Evolutionary conservation across 64 coral and sea anemone genomes (phyloP).

Genomic region (Acropora tenuis): DNA sequence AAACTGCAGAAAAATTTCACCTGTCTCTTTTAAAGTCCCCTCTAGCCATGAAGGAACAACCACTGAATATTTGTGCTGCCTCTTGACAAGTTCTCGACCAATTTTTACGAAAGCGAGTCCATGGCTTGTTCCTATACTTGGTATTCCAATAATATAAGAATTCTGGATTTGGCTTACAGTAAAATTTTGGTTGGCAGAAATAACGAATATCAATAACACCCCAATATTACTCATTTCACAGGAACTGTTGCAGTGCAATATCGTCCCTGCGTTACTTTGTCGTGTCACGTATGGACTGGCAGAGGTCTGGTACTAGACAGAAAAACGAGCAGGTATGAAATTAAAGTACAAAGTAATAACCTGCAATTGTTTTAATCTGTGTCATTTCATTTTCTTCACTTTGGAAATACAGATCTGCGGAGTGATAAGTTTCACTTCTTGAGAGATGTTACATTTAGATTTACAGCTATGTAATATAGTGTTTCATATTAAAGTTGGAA

Average conservation of each 20-base stretch:
- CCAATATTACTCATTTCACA: not conserved
- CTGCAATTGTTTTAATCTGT: no score
- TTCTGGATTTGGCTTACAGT: not conserved
- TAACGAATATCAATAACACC: not conserved
- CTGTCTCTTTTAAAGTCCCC: not conserved
- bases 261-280: not conserved
- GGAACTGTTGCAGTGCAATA: not conserved
- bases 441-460: no score
- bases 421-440: no score
- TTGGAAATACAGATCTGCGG: no score
- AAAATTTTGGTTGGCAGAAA: not conserved
- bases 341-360: no score
- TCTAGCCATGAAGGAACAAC: slow-evolving; percentile 59
- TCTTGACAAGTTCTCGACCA: slow-evolving; percentile 52
- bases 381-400: no score
- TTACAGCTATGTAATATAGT: no score
- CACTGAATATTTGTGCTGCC: slow-evolving; percentile 67
- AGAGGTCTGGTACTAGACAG: no score
- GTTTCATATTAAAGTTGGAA: no score
- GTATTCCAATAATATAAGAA: slow-evolving; percentile 69
- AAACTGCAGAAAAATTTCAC: not conserved
- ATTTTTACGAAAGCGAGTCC: slow-evolving; percentile 60
- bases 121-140: slow-evolving; percentile 72
- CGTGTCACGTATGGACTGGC: no score
- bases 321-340: no score